A percentile compares a stretch with the other conserved stretches of the same genome.
phyloP scores from a whole-genome alignment of 2,797 vertebrate genomes.

The Ambastaia sidthimunki region DNA sequence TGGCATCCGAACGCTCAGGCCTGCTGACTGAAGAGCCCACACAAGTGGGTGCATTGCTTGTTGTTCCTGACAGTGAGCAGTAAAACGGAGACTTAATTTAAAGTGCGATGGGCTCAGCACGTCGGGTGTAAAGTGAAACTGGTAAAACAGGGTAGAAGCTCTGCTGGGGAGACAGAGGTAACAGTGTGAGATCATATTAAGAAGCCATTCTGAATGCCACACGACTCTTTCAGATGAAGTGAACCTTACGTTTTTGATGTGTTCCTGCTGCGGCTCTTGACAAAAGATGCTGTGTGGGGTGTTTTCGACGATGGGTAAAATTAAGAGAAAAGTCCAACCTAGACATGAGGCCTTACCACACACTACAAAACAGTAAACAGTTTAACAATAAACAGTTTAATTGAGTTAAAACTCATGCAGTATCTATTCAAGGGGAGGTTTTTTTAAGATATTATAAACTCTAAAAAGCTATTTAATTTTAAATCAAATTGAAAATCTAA shows the following conservation, averaged over 20 bases:
- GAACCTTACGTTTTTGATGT: constrained; percentile 49
- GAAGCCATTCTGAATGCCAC: constrained; percentile 44
- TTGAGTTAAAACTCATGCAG: not conserved
- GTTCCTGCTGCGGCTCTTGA: constrained; percentile 41
- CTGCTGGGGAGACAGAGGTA: constrained; percentile 29
- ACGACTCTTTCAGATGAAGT: constrained; percentile 21
- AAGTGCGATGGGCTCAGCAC: constrained; percentile 27
- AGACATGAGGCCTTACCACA: constrained; percentile 9
- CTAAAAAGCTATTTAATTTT: no score
- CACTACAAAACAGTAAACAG: not conserved
- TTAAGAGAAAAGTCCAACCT: constrained; percentile 46
- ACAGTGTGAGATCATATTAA: constrained; percentile 51
- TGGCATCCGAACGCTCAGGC: constrained; percentile 3
- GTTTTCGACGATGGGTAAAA: constrained; percentile 20
- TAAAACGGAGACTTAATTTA: constrained; percentile 51
- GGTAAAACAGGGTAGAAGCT: constrained; percentile 26
- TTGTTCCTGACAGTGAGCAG: constrained; percentile 33
- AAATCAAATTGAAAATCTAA: not conserved
- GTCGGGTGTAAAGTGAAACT: constrained; percentile 33
- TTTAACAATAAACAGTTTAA: not conserved
- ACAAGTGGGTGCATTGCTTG: constrained; percentile 48
- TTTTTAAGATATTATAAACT: not conserved
- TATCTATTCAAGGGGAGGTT: not conserved
- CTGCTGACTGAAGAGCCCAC: constrained; percentile 41
- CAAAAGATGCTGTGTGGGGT: not conserved